These are phyloP conservation scores for Pristionchus exspectatus DNA, from an alignment of 2,888 invertebrate genomes.

Conservation along the genomic window DNA sequence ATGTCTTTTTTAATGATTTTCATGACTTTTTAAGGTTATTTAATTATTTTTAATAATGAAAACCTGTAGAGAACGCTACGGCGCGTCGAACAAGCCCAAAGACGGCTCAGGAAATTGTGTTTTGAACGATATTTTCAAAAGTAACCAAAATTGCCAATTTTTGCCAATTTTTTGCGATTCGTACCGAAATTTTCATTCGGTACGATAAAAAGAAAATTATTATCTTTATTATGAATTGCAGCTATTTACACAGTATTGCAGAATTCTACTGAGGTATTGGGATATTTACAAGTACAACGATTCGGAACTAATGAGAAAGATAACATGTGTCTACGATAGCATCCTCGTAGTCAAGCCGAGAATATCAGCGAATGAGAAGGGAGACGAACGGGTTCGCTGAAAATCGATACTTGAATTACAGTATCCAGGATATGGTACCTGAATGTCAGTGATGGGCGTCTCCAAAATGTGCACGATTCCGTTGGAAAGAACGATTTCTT, in stretches of 20 bases:
- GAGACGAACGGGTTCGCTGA: slow-evolving; percentile 14
- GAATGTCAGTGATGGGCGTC: slow-evolving; percentile 41
- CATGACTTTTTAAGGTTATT: no score
- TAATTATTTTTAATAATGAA: no score
- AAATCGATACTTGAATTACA: neutral
- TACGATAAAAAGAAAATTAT: slow-evolving; percentile 11
- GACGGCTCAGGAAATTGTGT: no score
- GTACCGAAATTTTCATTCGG: no score
- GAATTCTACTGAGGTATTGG: neutral
- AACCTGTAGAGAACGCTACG: no score
- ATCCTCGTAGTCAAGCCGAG: slow-evolving; percentile 47
- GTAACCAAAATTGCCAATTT: no score
- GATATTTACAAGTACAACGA: slow-evolving; percentile 7
- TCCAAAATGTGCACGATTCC: slow-evolving; percentile 54
- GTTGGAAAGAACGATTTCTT: slow-evolving; percentile 49
- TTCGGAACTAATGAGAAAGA: neutral
- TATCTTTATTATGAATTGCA: neutral
- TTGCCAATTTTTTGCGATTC: no score
- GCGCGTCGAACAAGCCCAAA: no score
- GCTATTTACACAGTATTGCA: slow-evolving; percentile 8
- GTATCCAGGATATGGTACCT: neutral
- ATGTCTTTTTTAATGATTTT: no score
- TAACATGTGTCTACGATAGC: slow-evolving; percentile 8
- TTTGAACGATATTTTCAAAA: no score
- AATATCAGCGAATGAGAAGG: slow-evolving; percentile 47